Evolutionary conservation across 2,888 invertebrate species (phyloP).

Genomic region (Parnassius glacialis): DNA sequence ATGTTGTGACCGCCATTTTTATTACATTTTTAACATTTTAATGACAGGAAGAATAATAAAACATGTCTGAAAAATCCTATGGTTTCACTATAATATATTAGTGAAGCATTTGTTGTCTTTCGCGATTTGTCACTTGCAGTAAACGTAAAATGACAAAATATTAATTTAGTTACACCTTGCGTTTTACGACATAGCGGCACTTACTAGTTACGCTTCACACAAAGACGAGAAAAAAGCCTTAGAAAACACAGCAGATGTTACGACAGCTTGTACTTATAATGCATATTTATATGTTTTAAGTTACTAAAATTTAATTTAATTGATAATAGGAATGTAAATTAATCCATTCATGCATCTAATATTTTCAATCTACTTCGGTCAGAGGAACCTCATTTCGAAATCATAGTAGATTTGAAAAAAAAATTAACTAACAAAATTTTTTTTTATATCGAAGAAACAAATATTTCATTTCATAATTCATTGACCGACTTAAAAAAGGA

Average conservation of each 20-base stretch:
- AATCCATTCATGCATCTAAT: too few relatives aligned
- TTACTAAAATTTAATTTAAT: conserved; percentile 13
- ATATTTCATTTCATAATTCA: too few relatives aligned
- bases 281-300: conserved; percentile 33
- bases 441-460: too few relatives aligned
- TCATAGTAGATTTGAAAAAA: too few relatives aligned
- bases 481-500: too few relatives aligned
- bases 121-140: conserved; percentile 45
- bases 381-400: too few relatives aligned
- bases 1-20: conserved; percentile 67
- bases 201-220: conserved; percentile 35
- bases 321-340: too few relatives aligned
- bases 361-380: too few relatives aligned
- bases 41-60: conserved; percentile 23
- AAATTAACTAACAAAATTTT: too few relatives aligned
- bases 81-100: conserved; percentile 4
- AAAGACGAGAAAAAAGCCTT: conserved; percentile 29
- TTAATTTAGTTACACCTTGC: conserved; percentile 42
- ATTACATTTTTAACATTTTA: conserved; percentile 29
- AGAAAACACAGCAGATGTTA: conserved; percentile 22
- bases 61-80: conserved; percentile 9
- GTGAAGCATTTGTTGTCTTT: conserved; percentile 30
- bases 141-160: conserved; percentile 57
- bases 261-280: conserved; percentile 38
- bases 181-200: conserved; percentile 37